phyloP scores from a whole-genome alignment of 2,888 invertebrate genomes.

The Drosophila barbarae region DNA sequence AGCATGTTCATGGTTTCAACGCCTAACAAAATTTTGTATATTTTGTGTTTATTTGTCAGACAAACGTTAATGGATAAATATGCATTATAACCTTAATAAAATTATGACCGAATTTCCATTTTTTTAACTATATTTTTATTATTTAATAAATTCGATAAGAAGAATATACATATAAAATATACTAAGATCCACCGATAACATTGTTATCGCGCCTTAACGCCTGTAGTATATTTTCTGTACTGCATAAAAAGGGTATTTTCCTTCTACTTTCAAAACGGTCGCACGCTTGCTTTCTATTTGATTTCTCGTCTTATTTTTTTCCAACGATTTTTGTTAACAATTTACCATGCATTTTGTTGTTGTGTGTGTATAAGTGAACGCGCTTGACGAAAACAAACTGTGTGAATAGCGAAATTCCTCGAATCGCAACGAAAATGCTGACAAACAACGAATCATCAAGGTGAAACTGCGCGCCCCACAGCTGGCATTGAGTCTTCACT shows the following conservation, averaged over 20 bases:
- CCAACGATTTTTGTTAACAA: slow-evolving; percentile 66
- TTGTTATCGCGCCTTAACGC: background rate
- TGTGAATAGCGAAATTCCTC: slow-evolving; percentile 5
- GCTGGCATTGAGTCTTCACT: slow-evolving; percentile 52
- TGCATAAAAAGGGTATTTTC: slow-evolving; percentile 9
- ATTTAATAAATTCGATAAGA: no score
- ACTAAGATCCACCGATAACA: background rate
- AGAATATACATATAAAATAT: no score
- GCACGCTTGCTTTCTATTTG: slow-evolving; percentile 73
- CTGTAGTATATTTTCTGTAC: slow-evolving; percentile 1
- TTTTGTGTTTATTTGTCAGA: no score
- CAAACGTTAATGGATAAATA: no score
- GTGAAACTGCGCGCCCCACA: slow-evolving; percentile 63
- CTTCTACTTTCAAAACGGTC: slow-evolving; percentile 39
- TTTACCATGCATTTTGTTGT: slow-evolving; percentile 50
- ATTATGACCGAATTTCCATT: no score
- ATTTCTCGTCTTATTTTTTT: slow-evolving; percentile 61
- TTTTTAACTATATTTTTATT: no score
- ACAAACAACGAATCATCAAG: slow-evolving; percentile 48
- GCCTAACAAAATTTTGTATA: no score
- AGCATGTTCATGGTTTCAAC: no score
- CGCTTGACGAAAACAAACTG: slow-evolving; percentile 44
- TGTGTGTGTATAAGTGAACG: slow-evolving; percentile 58
- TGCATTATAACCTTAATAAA: no score
- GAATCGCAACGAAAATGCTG: slow-evolving; percentile 22